Conservation (phyloP, 1,140 invertebrate genomes). For the Elymnias hypermnestra region DNA sequence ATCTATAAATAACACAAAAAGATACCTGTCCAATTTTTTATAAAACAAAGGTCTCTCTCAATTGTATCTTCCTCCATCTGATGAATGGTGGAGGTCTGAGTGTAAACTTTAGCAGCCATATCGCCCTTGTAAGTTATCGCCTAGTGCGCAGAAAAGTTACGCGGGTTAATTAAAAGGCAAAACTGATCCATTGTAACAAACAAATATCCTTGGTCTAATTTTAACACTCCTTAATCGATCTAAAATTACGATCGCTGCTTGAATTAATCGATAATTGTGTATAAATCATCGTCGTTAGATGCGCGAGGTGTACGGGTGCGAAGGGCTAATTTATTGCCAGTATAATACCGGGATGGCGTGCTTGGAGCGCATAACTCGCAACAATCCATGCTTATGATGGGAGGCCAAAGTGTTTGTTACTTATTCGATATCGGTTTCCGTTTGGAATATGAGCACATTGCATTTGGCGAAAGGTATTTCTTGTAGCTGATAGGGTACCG, state of each 20-base stretch:
- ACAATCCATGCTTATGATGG: conserved; percentile 59
- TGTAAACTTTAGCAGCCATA: too few relatives aligned
- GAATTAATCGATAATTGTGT: conserved; percentile 75
- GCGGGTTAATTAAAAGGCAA: too few relatives aligned
- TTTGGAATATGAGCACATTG: conserved; percentile 10
- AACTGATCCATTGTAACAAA: too few relatives aligned
- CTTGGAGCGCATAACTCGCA: conserved; percentile 53
- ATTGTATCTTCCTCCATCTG: too few relatives aligned
- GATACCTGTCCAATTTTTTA: too few relatives aligned
- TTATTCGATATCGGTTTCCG: conserved; percentile 20
- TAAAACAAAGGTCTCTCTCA: too few relatives aligned
- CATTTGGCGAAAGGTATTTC: background rate
- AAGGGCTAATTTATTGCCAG: conserved; percentile 63
- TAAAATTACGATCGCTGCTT: conserved; percentile 70
- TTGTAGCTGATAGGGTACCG: too few relatives aligned
- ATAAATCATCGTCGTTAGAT: conserved; percentile 72
- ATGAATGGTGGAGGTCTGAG: too few relatives aligned
- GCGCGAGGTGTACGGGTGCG: conserved; percentile 64
- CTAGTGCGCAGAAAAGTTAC: too few relatives aligned
- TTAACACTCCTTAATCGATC: conserved; percentile 48
- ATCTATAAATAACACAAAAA: too few relatives aligned
- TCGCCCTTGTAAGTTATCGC: too few relatives aligned
- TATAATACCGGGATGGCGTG: conserved; percentile 57
- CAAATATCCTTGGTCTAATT: too few relatives aligned
- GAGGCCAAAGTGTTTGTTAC: conserved; percentile 31